phyloP scores from a whole-genome alignment of 35 echinoderm and acorn worm genomes.

The Lytechinus variegatus region DNA sequence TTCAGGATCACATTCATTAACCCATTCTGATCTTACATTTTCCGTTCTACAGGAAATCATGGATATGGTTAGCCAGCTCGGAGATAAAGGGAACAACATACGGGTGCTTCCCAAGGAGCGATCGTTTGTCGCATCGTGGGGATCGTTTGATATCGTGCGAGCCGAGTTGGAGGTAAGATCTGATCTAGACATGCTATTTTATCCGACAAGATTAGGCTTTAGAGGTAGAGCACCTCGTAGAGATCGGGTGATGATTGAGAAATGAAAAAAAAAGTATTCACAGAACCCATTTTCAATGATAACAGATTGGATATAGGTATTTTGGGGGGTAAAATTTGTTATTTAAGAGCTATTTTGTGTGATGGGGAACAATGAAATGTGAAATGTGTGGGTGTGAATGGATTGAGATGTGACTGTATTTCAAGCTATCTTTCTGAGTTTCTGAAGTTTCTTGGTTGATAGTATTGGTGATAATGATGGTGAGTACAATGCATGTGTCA shows the following conservation, averaged over 20 bases:
- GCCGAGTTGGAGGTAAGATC: constrained; percentile 89
- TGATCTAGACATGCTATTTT: background rate
- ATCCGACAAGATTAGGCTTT: background rate
- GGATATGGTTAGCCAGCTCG: background rate
- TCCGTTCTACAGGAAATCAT: background rate
- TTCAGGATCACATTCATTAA: background rate
- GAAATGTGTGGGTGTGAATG: too few species aligned
- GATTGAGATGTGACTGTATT: too few species aligned
- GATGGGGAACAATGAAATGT: too few species aligned
- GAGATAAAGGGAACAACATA: constrained; percentile 66
- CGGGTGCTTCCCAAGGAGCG: constrained; percentile 86
- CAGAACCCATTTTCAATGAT: too few species aligned
- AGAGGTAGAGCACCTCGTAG: background rate
- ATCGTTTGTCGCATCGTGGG: constrained; percentile 96
- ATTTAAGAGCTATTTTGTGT: too few species aligned
- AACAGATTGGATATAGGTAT: too few species aligned
- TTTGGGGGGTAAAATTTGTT: too few species aligned
- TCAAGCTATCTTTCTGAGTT: too few species aligned
- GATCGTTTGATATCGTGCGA: constrained; percentile 91
- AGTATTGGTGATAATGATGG: too few species aligned
- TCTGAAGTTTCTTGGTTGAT: too few species aligned
- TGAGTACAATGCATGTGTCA: too few species aligned
- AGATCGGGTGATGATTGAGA: background rate
- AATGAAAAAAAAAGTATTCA: background rate
- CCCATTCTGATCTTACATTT: background rate